Conservation (phyloP, 2,797 vertebrate genomes). For the Lates japonicus region DNA sequence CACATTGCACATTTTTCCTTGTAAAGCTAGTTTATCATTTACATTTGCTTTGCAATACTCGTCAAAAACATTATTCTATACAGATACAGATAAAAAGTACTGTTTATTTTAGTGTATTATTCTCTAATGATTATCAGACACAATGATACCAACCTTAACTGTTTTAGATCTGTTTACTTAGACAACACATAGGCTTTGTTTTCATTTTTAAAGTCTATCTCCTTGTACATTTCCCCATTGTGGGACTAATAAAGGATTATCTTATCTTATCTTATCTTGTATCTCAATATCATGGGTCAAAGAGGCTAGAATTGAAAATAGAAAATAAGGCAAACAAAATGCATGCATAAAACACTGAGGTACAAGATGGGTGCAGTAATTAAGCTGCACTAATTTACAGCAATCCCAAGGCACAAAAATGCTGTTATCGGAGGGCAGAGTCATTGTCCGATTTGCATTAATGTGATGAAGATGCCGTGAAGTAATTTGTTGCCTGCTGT, state of each 20-base stretch:
- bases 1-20: neutral
- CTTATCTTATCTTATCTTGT: neutral
- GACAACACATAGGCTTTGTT: neutral
- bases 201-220: neutral
- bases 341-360: conserved; percentile 2
- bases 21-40: neutral
- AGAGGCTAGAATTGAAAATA: conserved; percentile 11
- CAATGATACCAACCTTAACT: neutral
- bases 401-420: conserved; percentile 33
- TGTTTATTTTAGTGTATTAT: neutral
- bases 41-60: neutral
- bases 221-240: too few relatives aligned
- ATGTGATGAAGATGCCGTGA: conserved; percentile 29
- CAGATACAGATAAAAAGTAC: neutral
- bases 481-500: conserved; percentile 58
- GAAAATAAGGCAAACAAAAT: conserved; percentile 11
- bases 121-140: neutral
- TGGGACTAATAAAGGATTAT: too few relatives aligned
- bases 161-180: neutral
- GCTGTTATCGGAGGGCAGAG: conserved; percentile 19
- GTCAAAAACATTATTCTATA: neutral
- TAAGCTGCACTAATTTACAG: conserved; percentile 39
- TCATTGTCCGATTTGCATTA: conserved; percentile 34
- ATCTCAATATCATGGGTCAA: neutral
- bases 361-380: conserved; percentile 19